Percentiles rank a stretch among this genome's conserved stretches.
phyloP scores from a whole-genome alignment of 2,797 vertebrate genomes.

The Denticeps clupeoides region DNA sequence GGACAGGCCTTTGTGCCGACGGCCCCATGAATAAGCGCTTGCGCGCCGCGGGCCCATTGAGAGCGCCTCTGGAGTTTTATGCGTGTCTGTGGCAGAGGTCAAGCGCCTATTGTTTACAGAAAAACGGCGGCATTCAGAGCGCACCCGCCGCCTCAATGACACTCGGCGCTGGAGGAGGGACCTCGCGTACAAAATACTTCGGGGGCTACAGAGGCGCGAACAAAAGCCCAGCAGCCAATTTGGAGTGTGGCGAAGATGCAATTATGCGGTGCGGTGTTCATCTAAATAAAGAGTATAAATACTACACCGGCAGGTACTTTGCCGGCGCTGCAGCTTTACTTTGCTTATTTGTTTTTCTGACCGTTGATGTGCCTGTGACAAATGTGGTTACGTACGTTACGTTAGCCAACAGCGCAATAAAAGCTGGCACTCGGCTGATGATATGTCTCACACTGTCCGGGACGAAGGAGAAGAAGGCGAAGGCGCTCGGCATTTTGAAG shows the following conservation, averaged over 20 bases:
- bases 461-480: too few species aligned
- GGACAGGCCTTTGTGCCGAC: constrained; percentile 26
- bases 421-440: too few species aligned
- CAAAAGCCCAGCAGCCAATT: constrained; percentile 16
- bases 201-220: constrained; percentile 16
- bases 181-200: constrained; percentile 21
- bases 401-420: too few species aligned
- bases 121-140: constrained; percentile 35
- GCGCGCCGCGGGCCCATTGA: constrained; percentile 34
- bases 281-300: constrained; percentile 20
- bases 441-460: too few species aligned
- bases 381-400: too few species aligned
- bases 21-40: constrained; percentile 46
- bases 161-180: constrained; percentile 23
- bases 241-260: constrained; percentile 18
- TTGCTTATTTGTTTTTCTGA: too few species aligned
- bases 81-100: constrained; percentile 45
- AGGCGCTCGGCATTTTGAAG: too few species aligned
- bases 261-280: constrained; percentile 23
- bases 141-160: constrained; percentile 29
- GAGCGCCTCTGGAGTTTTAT: constrained; percentile 40
- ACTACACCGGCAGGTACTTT: not conserved
- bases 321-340: too few species aligned
- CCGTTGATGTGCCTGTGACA: too few species aligned
- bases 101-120: constrained; percentile 53